Percentiles rank a stretch among this genome's conserved stretches.
These are phyloP conservation scores for Pharmacophagus antenor DNA, from an alignment of 2,888 invertebrate species.

Conservation along the genomic window DNA sequence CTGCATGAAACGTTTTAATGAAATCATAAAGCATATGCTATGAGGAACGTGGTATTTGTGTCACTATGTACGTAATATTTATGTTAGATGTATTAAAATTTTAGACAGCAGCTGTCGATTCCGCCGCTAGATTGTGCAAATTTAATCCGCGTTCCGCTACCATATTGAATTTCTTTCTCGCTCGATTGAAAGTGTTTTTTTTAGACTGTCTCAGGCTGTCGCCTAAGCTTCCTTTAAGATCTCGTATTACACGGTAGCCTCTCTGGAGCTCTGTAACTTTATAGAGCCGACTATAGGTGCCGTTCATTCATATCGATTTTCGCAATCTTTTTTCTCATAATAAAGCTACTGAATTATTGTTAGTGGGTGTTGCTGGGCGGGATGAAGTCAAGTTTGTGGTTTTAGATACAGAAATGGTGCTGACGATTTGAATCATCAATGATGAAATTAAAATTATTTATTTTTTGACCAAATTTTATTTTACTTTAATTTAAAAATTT, in stretches of 20 bases:
- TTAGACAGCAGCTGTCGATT: slow-evolving; percentile 73
- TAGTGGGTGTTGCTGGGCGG: slow-evolving; percentile 64
- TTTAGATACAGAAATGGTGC: slow-evolving; percentile 3
- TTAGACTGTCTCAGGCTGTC: slow-evolving; percentile 66
- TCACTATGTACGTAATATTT: slow-evolving; percentile 49
- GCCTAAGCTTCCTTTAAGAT: slow-evolving; percentile 69
- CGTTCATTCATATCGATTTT: slow-evolving; percentile 59
- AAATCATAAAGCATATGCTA: slow-evolving; percentile 46
- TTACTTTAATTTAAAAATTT: too few relatives aligned
- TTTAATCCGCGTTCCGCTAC: slow-evolving; percentile 71
- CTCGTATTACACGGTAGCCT: slow-evolving; percentile 76
- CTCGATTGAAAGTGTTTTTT: slow-evolving; percentile 66
- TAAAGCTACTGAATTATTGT: slow-evolving; percentile 50
- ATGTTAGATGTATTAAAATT: slow-evolving; percentile 43
- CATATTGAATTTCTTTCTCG: slow-evolving; percentile 75
- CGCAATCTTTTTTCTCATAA: slow-evolving; percentile 42
- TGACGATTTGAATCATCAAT: too few relatives aligned
- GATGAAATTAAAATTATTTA: too few relatives aligned
- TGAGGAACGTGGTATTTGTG: slow-evolving; percentile 52
- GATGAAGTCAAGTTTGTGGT: slow-evolving; percentile 55
- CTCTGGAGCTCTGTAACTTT: slow-evolving; percentile 65
- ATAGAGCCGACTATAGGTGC: slow-evolving; percentile 55
- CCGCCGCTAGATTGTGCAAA: slow-evolving; percentile 71
- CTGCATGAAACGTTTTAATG: slow-evolving; percentile 17
- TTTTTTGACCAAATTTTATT: too few relatives aligned